Evolutionary conservation across 2,888 invertebrate species (phyloP).

Genomic region (Mythimna loreyi): DNA sequence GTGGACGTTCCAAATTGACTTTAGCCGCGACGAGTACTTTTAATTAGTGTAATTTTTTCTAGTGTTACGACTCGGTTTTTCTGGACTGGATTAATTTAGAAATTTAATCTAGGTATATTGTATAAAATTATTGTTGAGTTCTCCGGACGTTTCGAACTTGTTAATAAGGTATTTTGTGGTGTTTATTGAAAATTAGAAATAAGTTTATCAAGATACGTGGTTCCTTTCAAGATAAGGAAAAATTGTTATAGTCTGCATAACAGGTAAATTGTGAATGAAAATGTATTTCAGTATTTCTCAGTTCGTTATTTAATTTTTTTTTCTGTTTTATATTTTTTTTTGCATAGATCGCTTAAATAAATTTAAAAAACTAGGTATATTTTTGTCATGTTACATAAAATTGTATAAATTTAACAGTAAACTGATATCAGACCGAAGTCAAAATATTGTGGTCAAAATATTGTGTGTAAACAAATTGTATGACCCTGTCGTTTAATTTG

Average conservation of each 20-base stretch:
- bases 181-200: conserved; percentile 63
- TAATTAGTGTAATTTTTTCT: conserved; percentile 75
- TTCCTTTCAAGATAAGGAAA: conserved; percentile 53
- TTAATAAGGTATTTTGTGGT: conserved; percentile 73
- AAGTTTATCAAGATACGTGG: conserved; percentile 46
- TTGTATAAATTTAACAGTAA: neutral
- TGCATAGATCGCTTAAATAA: conserved; percentile 23
- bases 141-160: conserved; percentile 69
- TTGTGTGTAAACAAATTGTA: conserved; percentile 17
- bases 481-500: neutral
- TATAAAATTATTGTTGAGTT: conserved; percentile 71
- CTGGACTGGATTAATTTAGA: conserved; percentile 71
- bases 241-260: conserved; percentile 43
- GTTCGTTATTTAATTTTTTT: conserved; percentile 8
- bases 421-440: neutral
- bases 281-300: conserved; percentile 14
- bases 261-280: conserved; percentile 59
- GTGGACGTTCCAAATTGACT: conserved; percentile 76
- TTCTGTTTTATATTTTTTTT: conserved; percentile 16
- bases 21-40: conserved; percentile 75
- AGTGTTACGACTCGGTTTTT: conserved; percentile 76
- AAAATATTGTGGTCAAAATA: conserved; percentile 20
- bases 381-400: conserved; percentile 7
- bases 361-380: conserved; percentile 29
- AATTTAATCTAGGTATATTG: conserved; percentile 60